Evolutionary conservation across 2,113 vertebrate genomes (phyloP).

Genomic region (Salvelinus sp.): DNA sequence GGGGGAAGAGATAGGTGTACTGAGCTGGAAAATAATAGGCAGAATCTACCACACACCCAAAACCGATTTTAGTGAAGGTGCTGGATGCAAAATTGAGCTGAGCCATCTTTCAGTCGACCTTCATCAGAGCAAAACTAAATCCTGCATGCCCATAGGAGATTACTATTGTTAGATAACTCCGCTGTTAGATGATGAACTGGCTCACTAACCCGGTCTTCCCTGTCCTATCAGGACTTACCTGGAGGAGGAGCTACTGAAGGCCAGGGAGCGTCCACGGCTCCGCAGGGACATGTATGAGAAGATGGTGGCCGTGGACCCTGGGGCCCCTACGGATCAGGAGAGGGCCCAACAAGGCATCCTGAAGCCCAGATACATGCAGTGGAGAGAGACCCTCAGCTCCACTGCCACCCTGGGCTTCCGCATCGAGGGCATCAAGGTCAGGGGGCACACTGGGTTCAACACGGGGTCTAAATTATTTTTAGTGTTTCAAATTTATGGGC

Average conservation of each 20-base stretch:
- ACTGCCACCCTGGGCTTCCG: conserved; percentile 87
- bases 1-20: no score
- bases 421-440: conserved; percentile 89
- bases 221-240: conserved; percentile 79
- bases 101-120: not conserved
- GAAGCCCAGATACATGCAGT: conserved; percentile 92
- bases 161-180: no score
- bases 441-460: conserved; percentile 16
- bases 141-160: no score
- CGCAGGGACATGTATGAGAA: conserved; percentile 90
- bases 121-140: no score
- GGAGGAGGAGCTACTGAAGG: conserved; percentile 87
- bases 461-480: no score
- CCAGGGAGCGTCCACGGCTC: conserved; percentile 79
- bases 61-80: no score
- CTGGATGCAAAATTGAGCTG: no score
- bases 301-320: conserved; percentile 87
- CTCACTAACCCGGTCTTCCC: not conserved
- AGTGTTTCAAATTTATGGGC: no score
- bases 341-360: conserved; percentile 77
- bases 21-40: no score
- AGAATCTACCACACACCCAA: no score
- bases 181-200: no score
- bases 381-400: conserved; percentile 88
- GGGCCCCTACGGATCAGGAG: conserved; percentile 82